A percentile compares a stretch with the other conserved stretches of the same genome.
Conservation (phyloP, 2,888 invertebrate species). For the Lampropteryx suffumata region DNA sequence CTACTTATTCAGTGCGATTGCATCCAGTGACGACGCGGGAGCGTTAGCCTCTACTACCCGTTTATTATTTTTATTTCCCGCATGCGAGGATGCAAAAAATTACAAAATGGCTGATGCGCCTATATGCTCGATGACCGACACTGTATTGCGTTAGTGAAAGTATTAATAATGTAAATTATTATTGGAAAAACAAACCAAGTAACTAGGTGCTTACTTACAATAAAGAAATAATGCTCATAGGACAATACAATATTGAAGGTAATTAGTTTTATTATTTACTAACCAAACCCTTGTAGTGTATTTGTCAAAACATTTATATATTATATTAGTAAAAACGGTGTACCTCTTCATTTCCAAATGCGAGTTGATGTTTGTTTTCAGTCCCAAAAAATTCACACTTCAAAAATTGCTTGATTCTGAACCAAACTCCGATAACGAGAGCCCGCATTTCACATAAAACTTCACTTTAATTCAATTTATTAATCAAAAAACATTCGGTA, state of each 20-base stretch:
- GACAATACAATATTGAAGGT: no score
- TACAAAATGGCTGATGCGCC: conserved; percentile 32
- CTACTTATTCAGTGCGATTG: conserved; percentile 16
- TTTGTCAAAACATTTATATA: no score
- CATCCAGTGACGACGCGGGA: conserved; percentile 36
- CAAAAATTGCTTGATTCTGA: conserved; percentile 33
- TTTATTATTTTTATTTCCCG: conserved; percentile 49
- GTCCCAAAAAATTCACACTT: conserved; percentile 16
- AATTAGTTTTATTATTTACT: no score
- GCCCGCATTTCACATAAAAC: conserved; percentile 29
- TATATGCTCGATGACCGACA: conserved; percentile 24
- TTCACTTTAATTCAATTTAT: neutral
- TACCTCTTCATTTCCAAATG: conserved; percentile 21
- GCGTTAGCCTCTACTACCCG: conserved; percentile 51
- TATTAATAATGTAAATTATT: neutral
- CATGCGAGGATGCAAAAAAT: conserved; percentile 40
- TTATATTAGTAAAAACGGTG: no score
- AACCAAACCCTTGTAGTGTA: no score
- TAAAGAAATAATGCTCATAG: no score
- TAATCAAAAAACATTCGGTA: neutral
- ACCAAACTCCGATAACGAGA: conserved; percentile 26
- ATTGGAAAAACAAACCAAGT: no score
- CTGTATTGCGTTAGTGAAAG: conserved; percentile 16
- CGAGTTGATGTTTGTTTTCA: conserved; percentile 8
- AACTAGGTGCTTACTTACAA: neutral